Base-by-base conservation (phyloP, 2,113 vertebrate genomes). In the Dicrurus megarhynchus region DNA sequence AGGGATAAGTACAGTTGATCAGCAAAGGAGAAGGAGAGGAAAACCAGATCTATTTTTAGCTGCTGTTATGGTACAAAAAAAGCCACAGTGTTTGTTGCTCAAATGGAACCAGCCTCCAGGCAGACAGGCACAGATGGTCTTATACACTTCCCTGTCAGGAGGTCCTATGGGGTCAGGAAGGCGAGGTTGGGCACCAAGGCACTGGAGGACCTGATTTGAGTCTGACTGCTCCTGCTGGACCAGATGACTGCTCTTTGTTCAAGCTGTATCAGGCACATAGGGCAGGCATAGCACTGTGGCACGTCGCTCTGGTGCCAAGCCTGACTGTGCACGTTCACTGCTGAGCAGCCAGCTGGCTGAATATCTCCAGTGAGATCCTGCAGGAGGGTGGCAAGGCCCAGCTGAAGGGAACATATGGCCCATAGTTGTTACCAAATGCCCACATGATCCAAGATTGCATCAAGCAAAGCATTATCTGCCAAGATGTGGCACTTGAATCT, bases 401-500 rank as follows among this genome's bases (percentile, higher is more conserved):
- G 89, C 42, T 90, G 95, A 95, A 75, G 39, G 52, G 64, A 96
- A 87, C 96, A 95, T 96, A 97, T 92, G 93, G 93, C 52, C 39
- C 27, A 35, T 30, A 60, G 86, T 21, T 89, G 39, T 37, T 92
- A 96, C 80, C 95, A 91, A 95, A 95, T 89, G 96, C 44, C 91
- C 73, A 64, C 91, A 81, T 84, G 68, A 78, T 56, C 47, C 47
- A 68, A 53, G 32, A 92, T 81, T 1, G 1, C 57, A 56, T 96
- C 83, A 93, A 92, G 64, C 41, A 61, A 89, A 90, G 47, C 15
- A 27, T 52, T 78, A 27, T 33, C 22, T 93, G 77, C 89, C 83
- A 96, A 96, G 86, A 89, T 33, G 56, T 56, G 49, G 37, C 60
- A 71, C 78, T 71, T 81, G 47, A 74, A 50, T 71, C 47, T 93